Evolutionary conservation across 2,797 vertebrate species (phyloP).

Genomic region (Alectoris magna): DNA sequence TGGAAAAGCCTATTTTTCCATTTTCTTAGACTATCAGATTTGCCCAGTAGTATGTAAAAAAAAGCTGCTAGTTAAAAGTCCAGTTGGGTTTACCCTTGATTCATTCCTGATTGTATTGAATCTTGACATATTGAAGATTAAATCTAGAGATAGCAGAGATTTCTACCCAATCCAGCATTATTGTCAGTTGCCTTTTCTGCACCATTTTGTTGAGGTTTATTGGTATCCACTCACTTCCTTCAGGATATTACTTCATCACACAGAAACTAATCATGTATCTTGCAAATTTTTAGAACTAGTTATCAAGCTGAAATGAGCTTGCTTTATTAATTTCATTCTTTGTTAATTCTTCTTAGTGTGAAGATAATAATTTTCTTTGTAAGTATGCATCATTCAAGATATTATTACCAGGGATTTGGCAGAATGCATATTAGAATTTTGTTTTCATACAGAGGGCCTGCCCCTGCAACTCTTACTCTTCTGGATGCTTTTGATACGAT

Average conservation of each 20-base stretch:
- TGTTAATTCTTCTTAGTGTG: background rate
- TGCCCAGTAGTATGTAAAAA: background rate
- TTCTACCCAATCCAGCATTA: background rate
- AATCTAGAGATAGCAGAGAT: conserved; percentile 6
- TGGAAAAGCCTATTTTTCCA: conserved; percentile 22
- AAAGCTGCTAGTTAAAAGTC: conserved; percentile 9
- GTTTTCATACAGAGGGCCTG: background rate
- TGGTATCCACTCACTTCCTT: background rate
- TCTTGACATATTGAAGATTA: conserved; percentile 31
- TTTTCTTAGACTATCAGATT: background rate
- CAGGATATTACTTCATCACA: background rate
- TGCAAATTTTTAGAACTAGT: background rate
- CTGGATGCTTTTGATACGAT: background rate
- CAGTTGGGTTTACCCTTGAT: conserved; percentile 18
- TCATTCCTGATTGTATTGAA: background rate
- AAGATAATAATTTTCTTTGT: background rate
- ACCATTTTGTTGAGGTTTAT: conserved; percentile 20
- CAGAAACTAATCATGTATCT: background rate
- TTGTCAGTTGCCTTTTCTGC: background rate
- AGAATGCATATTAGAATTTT: background rate
- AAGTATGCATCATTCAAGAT: background rate
- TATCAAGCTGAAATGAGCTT: background rate
- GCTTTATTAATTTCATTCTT: background rate
- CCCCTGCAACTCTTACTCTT: background rate
- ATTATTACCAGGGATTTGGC: background rate